Base-by-base conservation (phyloP, 2,888 invertebrate genomes). In the Pandemis corylana region DNA sequence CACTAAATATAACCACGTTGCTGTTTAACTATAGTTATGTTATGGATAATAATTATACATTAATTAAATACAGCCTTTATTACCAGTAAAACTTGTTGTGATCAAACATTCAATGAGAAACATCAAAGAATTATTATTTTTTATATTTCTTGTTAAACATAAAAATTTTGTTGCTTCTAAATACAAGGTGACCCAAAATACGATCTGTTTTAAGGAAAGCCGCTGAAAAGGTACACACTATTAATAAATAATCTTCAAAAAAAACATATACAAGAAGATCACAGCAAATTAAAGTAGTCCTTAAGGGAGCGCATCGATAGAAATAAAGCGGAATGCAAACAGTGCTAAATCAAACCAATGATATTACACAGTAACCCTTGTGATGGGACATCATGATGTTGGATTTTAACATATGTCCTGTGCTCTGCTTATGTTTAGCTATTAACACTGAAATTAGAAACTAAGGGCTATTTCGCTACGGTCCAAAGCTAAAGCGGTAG, bases 51-150 rank as follows among this genome's bases (percentile, higher is more conserved):
- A 46, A 46, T 46, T 0, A 46, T 4, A 12, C 10, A 10, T 59
- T 28, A 9, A 9, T 41, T 68, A 62, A 49, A 7, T 49, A 59
- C n/a, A 61, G 10, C 41, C 41, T 68, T 56, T 68, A 68, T 68
- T 68, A 56, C 67, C 42, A 68, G 15, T 68, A 68, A 68, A 68
- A 68, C 7, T n/a, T 65, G 10, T 71, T n/a, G 46, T 20, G 65
- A 65, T 56, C 51, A 65, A 20, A 53, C 13, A 49, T 70, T 59
- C 51, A 56, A 56, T 63, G 46, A 15, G 44, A 2, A 71, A 71
- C 71, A 64, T 71, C 71, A 65, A 71, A 71, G 71, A 42, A 36
- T 64, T 13, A 15, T 46, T 51, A 71, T 42, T 70, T 36, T 15
- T 71, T 44, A 28, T 56, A 53, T 44, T 36, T 67, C 20, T 56